Conservation (phyloP, 2,113 vertebrate genomes). For the Baryphthengus martii region DNA sequence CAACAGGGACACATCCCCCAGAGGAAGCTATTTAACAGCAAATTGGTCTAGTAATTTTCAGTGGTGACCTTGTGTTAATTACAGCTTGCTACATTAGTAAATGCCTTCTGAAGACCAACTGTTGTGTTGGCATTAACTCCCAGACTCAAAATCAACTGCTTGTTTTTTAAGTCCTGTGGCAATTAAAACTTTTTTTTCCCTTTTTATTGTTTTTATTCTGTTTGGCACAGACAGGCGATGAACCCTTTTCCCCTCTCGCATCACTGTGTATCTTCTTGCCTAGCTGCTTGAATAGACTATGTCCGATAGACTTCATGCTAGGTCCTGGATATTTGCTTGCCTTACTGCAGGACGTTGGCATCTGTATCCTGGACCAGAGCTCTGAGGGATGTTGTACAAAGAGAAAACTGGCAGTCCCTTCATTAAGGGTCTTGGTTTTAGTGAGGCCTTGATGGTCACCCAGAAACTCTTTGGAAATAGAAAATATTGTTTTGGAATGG, state of each 20-base stretch:
- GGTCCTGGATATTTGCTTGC: background rate
- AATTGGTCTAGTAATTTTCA: slow-evolving; percentile 65
- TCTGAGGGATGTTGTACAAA: background rate
- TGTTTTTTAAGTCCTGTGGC: slow-evolving; percentile 48
- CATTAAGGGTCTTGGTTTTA: background rate
- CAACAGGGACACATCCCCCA: background rate
- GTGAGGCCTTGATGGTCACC: background rate
- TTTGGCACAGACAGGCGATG: background rate
- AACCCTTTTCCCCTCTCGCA: background rate
- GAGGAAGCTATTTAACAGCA: slow-evolving; percentile 64
- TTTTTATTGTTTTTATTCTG: background rate
- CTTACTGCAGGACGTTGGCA: background rate
- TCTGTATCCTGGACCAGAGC: rapidly evolving
- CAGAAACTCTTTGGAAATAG: background rate
- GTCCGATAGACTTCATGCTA: background rate
- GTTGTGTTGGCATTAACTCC: slow-evolving; percentile 63
- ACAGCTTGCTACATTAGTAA: slow-evolving; percentile 65
- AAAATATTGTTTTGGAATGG: background rate
- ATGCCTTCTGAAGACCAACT: slow-evolving; percentile 65
- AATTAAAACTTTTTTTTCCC: background rate
- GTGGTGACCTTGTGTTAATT: slow-evolving; percentile 70
- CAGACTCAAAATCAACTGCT: slow-evolving; percentile 45
- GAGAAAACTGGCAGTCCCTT: background rate
- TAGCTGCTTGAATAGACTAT: background rate
- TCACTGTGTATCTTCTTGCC: background rate